Conservation (phyloP, 2,888 invertebrate species). For the Acrobasis consociella region DNA sequence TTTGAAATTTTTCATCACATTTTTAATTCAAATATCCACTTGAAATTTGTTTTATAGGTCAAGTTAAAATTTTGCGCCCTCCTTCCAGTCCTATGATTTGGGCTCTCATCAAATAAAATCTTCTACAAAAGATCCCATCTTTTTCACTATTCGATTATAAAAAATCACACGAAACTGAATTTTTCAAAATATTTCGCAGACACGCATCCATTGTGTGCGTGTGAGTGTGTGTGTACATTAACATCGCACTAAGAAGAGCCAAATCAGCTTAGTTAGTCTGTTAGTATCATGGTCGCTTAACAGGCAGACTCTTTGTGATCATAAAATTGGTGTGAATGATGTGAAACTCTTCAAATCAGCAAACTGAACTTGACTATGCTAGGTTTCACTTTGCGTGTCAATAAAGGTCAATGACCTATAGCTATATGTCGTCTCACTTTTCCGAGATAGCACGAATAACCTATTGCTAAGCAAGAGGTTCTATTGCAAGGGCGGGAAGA, state of each 20-base stretch:
- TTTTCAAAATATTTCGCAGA: conserved; percentile 57
- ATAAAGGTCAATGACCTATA: background rate
- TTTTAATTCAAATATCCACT: too few species aligned
- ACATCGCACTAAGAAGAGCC: conserved; percentile 40
- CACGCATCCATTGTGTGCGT: conserved; percentile 65
- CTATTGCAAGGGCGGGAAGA: too few species aligned
- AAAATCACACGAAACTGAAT: conserved; percentile 1
- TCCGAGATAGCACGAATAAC: too few species aligned
- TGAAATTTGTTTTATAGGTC: too few species aligned
- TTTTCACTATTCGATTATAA: background rate
- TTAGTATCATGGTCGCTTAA: conserved; percentile 25
- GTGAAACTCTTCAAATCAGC: background rate
- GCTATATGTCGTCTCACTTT: background rate
- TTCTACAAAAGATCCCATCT: background rate
- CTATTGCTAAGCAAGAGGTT: too few species aligned
- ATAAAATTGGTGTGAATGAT: background rate
- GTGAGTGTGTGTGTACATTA: conserved; percentile 76
- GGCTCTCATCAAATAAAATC: background rate
- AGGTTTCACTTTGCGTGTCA: conserved; percentile 4
- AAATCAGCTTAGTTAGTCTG: conserved; percentile 23
- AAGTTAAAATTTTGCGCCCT: too few species aligned
- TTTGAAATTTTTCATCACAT: too few species aligned
- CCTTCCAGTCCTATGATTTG: too few species aligned
- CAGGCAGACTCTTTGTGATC: conserved; percentile 28
- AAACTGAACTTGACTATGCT: background rate